Evolutionary conservation across 1,140 invertebrate species (phyloP), one percentile per base, ranked within the genome.

Genomic region (Euura saliciscinereae): DNA sequence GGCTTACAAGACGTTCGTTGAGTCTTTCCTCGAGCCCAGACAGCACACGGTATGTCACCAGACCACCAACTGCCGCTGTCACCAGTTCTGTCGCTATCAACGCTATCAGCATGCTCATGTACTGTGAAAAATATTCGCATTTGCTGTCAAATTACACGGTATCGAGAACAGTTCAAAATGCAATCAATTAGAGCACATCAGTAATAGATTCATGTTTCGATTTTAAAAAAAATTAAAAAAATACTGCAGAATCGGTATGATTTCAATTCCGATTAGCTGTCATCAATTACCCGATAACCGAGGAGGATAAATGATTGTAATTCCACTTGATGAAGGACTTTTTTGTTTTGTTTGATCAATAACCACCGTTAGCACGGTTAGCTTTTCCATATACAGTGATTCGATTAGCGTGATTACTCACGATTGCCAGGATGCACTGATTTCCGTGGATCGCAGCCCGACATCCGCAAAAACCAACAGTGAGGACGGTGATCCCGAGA

Each of bases 381-480:
- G 28, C 28, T 28, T 28, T 28, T 28, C 28, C 28, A 28, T 28
- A 28, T 28, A 28, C 28, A 0, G 28, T 28, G 28, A 28, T 28
- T 28, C 0, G 28, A 28, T 28, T 28, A 28, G 51, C 28, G 28
- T 28, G 28, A 59, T 59, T 28, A 85, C 88, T 89, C 82, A 90
- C 90, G 65, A 83, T 83, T 7, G 83, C 82, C 5, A 90, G 78
- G 76, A 89, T 83, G 70, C 88, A 89, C 78, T 88, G 88, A 74
- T 79, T 89, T 65, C 87, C 88, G 69, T 84, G 84, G 4, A 89
- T 73, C 11, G 88, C 85, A 4, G 87, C 89, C 42, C 88, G 89
- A 74, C 89, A 90, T 5, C 89, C 90, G 72, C 89, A 88, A 78
- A 90, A 86, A 44, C 88, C 88, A 6, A 89, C 85, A n/a, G 83